Evolutionary conservation across 2,797 vertebrate species (phyloP).

Genomic region (Scarus forsteni): DNA sequence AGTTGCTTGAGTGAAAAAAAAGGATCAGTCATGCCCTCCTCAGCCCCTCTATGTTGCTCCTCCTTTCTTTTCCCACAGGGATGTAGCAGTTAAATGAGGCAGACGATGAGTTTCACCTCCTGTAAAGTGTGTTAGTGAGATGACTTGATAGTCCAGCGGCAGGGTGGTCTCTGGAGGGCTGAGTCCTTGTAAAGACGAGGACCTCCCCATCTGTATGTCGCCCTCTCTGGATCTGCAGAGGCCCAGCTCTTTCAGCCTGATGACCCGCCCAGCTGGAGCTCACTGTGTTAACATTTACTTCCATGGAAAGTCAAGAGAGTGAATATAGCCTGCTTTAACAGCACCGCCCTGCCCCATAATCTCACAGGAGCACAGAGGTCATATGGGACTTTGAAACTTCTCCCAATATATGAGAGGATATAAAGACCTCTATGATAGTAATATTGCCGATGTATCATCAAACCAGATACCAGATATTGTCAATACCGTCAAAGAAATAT

Average conservation of each 20-base stretch:
- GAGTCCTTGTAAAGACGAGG: conserved; percentile 66
- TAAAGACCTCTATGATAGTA: not conserved
- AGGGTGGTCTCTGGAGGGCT: conserved; percentile 71
- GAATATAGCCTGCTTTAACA: conserved; percentile 13
- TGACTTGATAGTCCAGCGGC: conserved; percentile 44
- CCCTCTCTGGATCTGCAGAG: conserved; percentile 46
- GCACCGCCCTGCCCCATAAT: not conserved
- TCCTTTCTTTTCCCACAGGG: conserved; percentile 33
- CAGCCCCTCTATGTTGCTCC: not conserved
- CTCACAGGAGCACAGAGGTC: not conserved
- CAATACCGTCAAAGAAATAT: no score
- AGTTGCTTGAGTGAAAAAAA: not conserved
- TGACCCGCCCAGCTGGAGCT: conserved; percentile 60
- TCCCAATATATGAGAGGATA: not conserved
- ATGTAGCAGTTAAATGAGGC: conserved; percentile 49
- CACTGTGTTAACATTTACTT: conserved; percentile 15
- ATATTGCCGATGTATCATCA: not conserved
- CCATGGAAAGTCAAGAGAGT: conserved; percentile 17
- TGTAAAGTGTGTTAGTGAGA: conserved; percentile 66
- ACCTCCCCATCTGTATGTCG: conserved; percentile 55
- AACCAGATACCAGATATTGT: no score
- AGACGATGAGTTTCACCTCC: conserved; percentile 61
- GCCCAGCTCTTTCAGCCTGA: conserved; percentile 35
- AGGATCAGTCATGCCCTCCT: not conserved
- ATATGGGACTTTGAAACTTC: not conserved